Evolutionary conservation across 2,797 vertebrate species (phyloP).

Genomic region (Silurus aristotelis): DNA sequence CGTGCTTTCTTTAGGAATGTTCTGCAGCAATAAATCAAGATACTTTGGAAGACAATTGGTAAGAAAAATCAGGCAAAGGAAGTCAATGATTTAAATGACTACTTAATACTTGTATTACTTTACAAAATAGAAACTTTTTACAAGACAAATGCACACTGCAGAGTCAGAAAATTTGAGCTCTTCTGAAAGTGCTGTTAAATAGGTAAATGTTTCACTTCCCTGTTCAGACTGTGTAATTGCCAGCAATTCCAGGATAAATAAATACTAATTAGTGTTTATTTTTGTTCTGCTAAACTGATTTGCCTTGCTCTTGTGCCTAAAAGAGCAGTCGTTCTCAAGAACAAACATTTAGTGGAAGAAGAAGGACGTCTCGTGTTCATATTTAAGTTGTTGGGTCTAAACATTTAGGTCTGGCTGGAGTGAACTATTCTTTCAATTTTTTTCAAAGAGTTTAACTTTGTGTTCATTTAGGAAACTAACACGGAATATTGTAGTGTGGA

Average conservation of each 20-base stretch:
- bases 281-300: constrained; percentile 65
- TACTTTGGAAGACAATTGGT: neutral
- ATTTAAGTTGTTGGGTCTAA: neutral
- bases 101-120: neutral
- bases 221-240: constrained; percentile 68
- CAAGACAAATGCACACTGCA: constrained; percentile 51
- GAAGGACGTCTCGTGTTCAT: neutral
- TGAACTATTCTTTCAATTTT: neutral
- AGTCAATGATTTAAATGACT: neutral
- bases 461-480: neutral
- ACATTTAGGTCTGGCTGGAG: neutral
- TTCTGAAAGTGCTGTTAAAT: constrained; percentile 60
- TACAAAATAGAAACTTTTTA: neutral
- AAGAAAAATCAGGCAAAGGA: neutral
- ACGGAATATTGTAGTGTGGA: neutral
- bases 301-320: constrained; percentile 67
- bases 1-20: neutral
- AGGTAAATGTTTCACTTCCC: constrained; percentile 62
- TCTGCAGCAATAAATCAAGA: neutral
- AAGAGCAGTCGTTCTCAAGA: constrained; percentile 4
- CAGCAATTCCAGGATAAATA: constrained; percentile 67
- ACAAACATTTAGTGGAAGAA: neutral
- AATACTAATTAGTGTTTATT: constrained; percentile 70
- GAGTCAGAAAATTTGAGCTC: constrained; percentile 50
- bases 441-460: neutral